These are phyloP conservation scores for Volucella bombylans DNA, from an alignment of 2,888 invertebrate species.

Conservation along the genomic window DNA sequence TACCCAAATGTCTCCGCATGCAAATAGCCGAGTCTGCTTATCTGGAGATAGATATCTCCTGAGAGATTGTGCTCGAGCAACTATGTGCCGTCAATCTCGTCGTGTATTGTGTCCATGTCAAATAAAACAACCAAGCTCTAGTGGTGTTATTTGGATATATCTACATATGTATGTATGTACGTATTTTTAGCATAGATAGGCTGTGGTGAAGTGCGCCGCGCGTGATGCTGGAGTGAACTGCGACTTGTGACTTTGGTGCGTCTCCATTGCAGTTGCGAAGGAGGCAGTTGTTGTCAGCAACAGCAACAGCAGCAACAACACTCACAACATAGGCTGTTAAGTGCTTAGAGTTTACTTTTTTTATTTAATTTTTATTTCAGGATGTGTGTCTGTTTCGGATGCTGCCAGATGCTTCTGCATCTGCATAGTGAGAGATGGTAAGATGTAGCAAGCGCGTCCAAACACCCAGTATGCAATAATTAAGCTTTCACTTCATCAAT, in stretches of 20 bases:
- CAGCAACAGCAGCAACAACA: constrained; percentile 17
- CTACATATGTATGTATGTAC: not conserved
- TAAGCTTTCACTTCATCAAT: constrained; percentile 72
- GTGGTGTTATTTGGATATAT: constrained; percentile 48
- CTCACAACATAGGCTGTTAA: constrained; percentile 53
- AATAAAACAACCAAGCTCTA: constrained; percentile 59
- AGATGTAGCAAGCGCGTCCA: constrained; percentile 34
- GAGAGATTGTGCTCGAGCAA: constrained; percentile 69
- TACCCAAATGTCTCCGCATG: constrained; percentile 66
- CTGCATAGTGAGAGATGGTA: constrained; percentile 40
- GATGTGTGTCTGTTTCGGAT: constrained; percentile 65
- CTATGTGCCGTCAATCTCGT: constrained; percentile 73
- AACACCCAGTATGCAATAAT: constrained; percentile 48
- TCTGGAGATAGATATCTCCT: constrained; percentile 70
- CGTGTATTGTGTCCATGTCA: constrained; percentile 72
- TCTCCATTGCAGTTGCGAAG: constrained; percentile 24
- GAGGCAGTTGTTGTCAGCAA: constrained; percentile 61
- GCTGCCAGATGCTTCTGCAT: constrained; percentile 68
- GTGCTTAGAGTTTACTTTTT: constrained; percentile 43
- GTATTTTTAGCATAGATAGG: not conserved
- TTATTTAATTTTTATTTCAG: constrained; percentile 19
- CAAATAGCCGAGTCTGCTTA: constrained; percentile 68
- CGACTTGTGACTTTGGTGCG: not conserved
- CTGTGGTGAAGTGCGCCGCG: constrained; percentile 36
- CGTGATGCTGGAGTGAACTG: not conserved